A percentile compares a stretch with the other conserved stretches of the same genome.
Conservation (phyloP, 2,113 vertebrate genomes). For the Paradoxurus hermaphroditus region DNA sequence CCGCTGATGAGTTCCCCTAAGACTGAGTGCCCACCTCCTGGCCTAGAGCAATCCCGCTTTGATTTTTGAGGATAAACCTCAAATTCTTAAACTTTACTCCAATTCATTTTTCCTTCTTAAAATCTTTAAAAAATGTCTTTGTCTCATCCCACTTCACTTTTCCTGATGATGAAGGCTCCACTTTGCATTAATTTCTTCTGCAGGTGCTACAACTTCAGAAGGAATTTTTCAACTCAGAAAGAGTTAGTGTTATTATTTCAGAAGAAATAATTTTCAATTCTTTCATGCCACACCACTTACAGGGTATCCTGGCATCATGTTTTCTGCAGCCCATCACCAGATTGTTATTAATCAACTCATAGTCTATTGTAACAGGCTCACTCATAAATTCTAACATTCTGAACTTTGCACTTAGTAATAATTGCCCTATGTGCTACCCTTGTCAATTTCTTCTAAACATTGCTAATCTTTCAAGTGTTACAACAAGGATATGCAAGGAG, state of each 20-base stretch:
- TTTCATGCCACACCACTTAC: not conserved
- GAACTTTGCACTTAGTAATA: not conserved
- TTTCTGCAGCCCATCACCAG: not conserved
- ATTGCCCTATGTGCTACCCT: not conserved
- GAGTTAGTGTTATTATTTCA: not conserved
- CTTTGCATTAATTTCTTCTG: not conserved
- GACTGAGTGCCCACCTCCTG: not conserved
- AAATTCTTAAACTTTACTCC: not conserved
- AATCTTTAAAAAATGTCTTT: not conserved
- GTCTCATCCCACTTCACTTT: not conserved
- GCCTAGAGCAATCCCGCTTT: not conserved
- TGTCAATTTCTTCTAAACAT: not conserved
- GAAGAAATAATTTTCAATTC: not conserved
- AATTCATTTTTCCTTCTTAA: constrained; percentile 34
- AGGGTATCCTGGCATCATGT: not conserved
- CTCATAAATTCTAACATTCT: not conserved
- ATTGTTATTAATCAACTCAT: not conserved
- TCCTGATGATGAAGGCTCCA: not conserved
- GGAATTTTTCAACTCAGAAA: not conserved
- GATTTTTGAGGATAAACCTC: not conserved
- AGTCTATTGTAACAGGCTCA: not conserved
- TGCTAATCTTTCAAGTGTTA: constrained; percentile 2
- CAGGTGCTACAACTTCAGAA: constrained; percentile 2
- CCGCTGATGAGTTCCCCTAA: not conserved
- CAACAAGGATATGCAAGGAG: not conserved